Base-by-base conservation (phyloP, 2,888 invertebrate species). In the Polyommatus iphigenia region DNA sequence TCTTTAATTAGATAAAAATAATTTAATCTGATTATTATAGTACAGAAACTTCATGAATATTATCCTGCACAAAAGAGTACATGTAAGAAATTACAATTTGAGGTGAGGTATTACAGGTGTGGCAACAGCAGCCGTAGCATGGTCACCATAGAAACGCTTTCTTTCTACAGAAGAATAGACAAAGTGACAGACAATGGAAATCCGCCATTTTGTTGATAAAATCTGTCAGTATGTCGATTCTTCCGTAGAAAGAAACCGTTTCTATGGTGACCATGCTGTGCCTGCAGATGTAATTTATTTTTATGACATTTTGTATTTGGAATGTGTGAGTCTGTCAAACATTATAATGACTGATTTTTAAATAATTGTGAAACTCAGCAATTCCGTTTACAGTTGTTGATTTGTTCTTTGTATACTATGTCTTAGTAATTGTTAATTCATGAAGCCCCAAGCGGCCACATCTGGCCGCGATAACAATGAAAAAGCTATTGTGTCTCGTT, bases 1-100 rank as follows among this genome's bases (percentile, higher is more conserved):
- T 76, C 81, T 91, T 3, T 84, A 86, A 71, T 73, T 75, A 73
- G 41, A 4, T 7, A n/a, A 41, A 32, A 20, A 20, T 8, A 8
- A 3, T 20, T 72, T 29, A 13, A 67, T 67, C 13, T 13, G 10
- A 62, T 62, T 24, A 10, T 62, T 24, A 62, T 10, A 62, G 1
- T 8, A n/a, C 20, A 20, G 3, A 20, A 13, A 24, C 3, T 62
- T 10, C n/a, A n/a, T n/a, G n/a, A 59, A 10, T 13, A 62, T 24
- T 10, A 62, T 62, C 4, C 24, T 62, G 24, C 10, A 62, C 20
- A 24, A 62, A 62, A 62, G 4, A 24, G 4, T 20, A 1, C 20
- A 3, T 24, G 13, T 24, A 62, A 62, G 24, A 10, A 24, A 18
- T 18, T 46, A 46, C 10, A 59, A 59, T 59, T 8, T n/a, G 57